Conservation (phyloP, 2,797 vertebrate genomes). For the Typhlichthys subterraneus region DNA sequence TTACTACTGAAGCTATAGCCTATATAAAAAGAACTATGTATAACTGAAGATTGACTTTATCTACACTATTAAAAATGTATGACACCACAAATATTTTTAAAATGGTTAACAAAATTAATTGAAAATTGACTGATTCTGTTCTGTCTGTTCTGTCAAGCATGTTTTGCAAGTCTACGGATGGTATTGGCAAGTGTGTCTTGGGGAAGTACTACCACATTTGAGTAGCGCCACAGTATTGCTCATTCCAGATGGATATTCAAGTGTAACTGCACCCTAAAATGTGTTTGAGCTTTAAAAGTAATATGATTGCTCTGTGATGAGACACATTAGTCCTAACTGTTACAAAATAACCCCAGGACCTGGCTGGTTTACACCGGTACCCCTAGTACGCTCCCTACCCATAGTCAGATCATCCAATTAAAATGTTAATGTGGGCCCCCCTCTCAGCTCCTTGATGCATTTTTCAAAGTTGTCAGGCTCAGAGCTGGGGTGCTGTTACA, state of each 20-base stretch:
- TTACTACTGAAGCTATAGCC: conserved; percentile 25
- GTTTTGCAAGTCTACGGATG: conserved; percentile 29
- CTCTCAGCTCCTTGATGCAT: no score
- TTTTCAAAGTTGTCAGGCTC: no score
- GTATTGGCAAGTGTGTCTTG: conserved; percentile 11
- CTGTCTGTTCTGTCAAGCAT: conserved; percentile 1
- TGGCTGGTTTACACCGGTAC: no score
- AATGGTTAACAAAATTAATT: conserved; percentile 7
- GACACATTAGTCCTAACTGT: no score
- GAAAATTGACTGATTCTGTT: conserved; percentile 28
- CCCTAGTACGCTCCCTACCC: no score
- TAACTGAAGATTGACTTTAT: not conserved
- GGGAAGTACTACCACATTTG: not conserved
- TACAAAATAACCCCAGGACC: no score
- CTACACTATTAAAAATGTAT: conserved; percentile 6
- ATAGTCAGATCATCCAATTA: no score
- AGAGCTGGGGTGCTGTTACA: no score
- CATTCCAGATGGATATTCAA: conserved; percentile 3
- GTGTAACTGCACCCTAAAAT: no score
- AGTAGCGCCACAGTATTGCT: not conserved
- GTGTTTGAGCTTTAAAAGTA: no score
- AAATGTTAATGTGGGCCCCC: no score
- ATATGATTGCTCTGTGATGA: no score
- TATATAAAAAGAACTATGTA: conserved; percentile 5
- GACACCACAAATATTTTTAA: conserved; percentile 20